phyloP scores from a whole-genome alignment of 2,888 invertebrate species.

The Ceratothoa steindachneri region DNA sequence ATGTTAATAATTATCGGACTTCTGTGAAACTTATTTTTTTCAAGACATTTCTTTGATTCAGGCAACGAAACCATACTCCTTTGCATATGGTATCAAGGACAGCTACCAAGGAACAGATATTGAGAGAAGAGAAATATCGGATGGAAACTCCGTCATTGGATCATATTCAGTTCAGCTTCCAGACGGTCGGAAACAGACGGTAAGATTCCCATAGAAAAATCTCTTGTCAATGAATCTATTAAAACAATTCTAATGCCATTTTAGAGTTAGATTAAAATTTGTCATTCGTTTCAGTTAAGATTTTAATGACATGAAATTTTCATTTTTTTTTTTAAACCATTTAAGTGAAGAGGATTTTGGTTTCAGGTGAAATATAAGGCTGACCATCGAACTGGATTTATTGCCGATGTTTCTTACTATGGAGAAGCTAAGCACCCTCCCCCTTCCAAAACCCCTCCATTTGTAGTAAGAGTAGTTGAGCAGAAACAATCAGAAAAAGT shows the following conservation, averaged over 20 bases:
- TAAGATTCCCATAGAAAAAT: no score
- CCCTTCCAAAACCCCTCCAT: constrained; percentile 27
- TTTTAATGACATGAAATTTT: no score
- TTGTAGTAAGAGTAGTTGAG: constrained; percentile 10
- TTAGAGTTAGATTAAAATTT: no score
- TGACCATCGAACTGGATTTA: constrained; percentile 85
- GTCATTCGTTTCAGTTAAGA: no score
- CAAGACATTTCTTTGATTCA: no score
- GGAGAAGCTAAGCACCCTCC: constrained; percentile 62
- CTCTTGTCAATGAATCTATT: no score
- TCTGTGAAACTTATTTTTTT: no score
- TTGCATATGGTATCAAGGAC: constrained; percentile 29
- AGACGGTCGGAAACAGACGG: constrained; percentile 34
- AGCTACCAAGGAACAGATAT: constrained; percentile 27
- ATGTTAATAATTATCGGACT: no score
- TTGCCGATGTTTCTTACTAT: constrained; percentile 77
- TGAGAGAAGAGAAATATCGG: constrained; percentile 24
- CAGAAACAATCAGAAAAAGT: background rate
- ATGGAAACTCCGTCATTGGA: constrained; percentile 23
- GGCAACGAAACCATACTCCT: constrained; percentile 28
- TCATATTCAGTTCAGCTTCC: constrained; percentile 41
- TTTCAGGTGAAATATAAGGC: constrained; percentile 58
- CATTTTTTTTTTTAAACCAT: no score
- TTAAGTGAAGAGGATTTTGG: no score
- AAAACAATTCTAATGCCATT: no score